Percentiles rank a stretch among this genome's conserved stretches.
Evolutionary conservation across 2,888 invertebrate species (phyloP).

Genomic region (Isoperla grammatica): DNA sequence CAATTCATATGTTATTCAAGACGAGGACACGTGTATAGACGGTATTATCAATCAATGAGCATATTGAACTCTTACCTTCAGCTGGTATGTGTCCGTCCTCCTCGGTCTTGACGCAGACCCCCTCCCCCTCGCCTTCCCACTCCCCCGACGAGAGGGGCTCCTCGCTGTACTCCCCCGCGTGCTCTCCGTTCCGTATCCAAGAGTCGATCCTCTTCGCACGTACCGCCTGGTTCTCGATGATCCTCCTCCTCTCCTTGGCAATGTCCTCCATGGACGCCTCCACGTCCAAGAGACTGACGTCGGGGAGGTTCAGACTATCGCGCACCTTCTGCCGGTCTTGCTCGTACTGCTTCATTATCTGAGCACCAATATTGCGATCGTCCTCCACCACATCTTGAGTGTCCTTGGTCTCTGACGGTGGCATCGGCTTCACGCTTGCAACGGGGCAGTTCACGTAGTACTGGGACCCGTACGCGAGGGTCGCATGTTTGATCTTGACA

Average conservation of each 20-base stretch:
- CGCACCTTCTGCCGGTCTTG: constrained; percentile 26
- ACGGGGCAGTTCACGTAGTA: constrained; percentile 28
- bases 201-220: constrained; percentile 29
- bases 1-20: too few species aligned
- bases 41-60: too few species aligned
- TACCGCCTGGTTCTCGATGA: constrained; percentile 32
- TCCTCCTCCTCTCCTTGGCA: constrained; percentile 28
- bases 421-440: constrained; percentile 27
- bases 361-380: constrained; percentile 28
- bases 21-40: too few species aligned
- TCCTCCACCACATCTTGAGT: not conserved
- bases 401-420: not conserved
- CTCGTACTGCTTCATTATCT: constrained; percentile 30
- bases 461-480: constrained; percentile 26
- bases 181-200: constrained; percentile 24
- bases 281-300: constrained; percentile 29
- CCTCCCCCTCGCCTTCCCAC: not conserved
- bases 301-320: constrained; percentile 27
- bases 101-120: not conserved
- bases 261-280: constrained; percentile 31
- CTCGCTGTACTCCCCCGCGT: not conserved
- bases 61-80: constrained; percentile 8
- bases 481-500: constrained; percentile 26
- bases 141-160: not conserved
- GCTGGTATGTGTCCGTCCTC: not conserved